Evolutionary conservation across 2,113 vertebrate species (phyloP).

Genomic region (Cyanoderma ruficeps): DNA sequence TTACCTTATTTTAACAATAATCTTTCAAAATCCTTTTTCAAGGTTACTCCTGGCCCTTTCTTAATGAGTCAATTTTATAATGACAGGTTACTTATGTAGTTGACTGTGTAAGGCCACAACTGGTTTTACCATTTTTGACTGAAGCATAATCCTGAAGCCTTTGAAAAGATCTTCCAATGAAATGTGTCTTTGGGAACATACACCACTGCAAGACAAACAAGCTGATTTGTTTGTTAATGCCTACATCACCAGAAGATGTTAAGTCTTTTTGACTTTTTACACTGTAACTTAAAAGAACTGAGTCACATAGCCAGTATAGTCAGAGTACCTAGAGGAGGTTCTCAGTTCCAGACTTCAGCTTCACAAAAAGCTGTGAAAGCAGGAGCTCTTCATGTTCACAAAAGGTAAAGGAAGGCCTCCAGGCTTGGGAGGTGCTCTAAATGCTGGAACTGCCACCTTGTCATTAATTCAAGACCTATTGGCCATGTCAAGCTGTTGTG

Average conservation of each 20-base stretch:
- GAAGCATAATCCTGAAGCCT: neutral
- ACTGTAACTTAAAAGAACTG: neutral
- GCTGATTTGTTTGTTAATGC: neutral
- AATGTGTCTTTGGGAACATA: neutral
- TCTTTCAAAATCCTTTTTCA: neutral
- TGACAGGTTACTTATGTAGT: neutral
- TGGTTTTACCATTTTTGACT: neutral
- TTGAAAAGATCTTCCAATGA: neutral
- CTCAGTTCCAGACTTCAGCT: neutral
- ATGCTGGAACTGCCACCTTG: neutral
- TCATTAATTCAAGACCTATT: neutral
- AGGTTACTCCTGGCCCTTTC: neutral
- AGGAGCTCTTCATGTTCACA: neutral
- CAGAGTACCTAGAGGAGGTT: neutral
- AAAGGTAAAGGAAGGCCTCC: neutral
- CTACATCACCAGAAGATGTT: neutral
- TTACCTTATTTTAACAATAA: neutral
- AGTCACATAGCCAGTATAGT: neutral
- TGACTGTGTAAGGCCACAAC: neutral
- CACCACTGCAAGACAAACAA: neutral
- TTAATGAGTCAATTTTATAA: neutral
- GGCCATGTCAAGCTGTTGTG: neutral
- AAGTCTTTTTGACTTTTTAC: neutral
- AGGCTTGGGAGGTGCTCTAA: neutral
- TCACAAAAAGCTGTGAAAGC: neutral